phyloP scores from a whole-genome alignment of 2,113 vertebrate species.

The Apaloderma vittatum region DNA sequence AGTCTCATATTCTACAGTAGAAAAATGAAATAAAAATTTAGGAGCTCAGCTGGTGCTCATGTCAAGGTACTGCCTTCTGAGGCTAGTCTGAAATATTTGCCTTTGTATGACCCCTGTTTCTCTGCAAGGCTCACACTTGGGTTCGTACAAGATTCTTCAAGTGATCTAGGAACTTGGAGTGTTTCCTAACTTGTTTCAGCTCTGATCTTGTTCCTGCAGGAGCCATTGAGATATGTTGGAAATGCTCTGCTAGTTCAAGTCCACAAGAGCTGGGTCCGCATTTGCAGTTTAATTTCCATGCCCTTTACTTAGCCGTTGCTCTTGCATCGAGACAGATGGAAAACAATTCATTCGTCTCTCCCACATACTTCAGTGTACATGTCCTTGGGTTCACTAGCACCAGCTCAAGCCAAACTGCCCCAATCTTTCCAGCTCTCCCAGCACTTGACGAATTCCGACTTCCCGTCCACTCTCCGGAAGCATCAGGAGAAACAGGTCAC shows the following conservation, averaged over 20 bases:
- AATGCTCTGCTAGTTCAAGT: background rate
- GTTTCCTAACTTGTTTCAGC: background rate
- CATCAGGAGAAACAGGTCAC: background rate
- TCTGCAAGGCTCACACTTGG: background rate
- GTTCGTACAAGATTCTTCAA: background rate
- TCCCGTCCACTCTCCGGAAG: background rate
- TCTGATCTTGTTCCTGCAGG: background rate
- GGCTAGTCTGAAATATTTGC: background rate
- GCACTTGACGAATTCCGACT: background rate
- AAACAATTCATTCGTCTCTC: background rate
- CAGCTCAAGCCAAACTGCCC: background rate
- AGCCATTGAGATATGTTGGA: background rate
- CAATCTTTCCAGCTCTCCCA: background rate
- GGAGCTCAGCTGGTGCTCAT: constrained; percentile 12
- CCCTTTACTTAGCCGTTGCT: background rate
- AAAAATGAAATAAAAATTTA: background rate
- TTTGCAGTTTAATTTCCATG: background rate
- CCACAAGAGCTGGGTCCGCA: background rate
- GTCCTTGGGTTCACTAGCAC: background rate
- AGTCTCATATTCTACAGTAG: background rate
- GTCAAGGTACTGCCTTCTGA: background rate
- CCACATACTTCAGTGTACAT: accelerated
- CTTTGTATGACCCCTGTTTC: background rate
- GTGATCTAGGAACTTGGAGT: background rate
- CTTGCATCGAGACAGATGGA: background rate